A percentile compares a stretch with the other conserved stretches of the same genome.
phyloP scores from a whole-genome alignment of 2,888 invertebrate genomes.

The Meteorus cinctellus region DNA sequence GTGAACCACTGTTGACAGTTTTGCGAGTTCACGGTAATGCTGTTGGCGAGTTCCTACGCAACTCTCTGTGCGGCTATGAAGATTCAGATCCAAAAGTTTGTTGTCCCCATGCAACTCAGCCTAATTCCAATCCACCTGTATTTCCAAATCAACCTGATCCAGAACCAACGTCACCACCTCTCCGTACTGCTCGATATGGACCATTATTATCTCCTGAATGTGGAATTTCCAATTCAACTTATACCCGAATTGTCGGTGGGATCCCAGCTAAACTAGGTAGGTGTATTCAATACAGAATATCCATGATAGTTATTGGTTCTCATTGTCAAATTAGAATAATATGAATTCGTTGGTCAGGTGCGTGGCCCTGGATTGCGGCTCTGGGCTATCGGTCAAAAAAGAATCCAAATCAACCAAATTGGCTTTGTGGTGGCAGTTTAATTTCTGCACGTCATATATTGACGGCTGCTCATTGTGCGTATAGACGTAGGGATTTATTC shows the following conservation, averaged over 20 bases:
- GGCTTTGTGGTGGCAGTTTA: conserved; percentile 82
- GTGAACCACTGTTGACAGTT: conserved; percentile 74
- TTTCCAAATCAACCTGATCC: conserved; percentile 20
- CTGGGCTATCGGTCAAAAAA: conserved; percentile 79
- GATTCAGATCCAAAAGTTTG: conserved; percentile 81
- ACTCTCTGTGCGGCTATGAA: conserved; percentile 82
- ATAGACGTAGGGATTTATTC: conserved; percentile 78
- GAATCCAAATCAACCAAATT: conserved; percentile 72
- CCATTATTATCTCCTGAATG: conserved; percentile 74
- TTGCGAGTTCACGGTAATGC: conserved; percentile 72
- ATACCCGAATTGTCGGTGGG: conserved; percentile 83
- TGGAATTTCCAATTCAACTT: conserved; percentile 77
- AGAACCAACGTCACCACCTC: conserved; percentile 2
- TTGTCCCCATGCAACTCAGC: conserved; percentile 68
- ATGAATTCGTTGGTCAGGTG: conserved; percentile 73
- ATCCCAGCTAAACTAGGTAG: conserved; percentile 78
- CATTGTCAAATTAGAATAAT: too few species aligned
- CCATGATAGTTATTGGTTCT: too few species aligned
- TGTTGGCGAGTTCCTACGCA: conserved; percentile 76
- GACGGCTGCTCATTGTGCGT: conserved; percentile 86
- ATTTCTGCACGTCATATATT: conserved; percentile 82
- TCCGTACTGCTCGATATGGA: conserved; percentile 50
- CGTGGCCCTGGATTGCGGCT: conserved; percentile 87
- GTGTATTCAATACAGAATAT: neutral
- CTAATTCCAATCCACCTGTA: conserved; percentile 26